Evolutionary conservation across 2,113 vertebrate species (phyloP).

Genomic region (Aepyceros melampus): DNA sequence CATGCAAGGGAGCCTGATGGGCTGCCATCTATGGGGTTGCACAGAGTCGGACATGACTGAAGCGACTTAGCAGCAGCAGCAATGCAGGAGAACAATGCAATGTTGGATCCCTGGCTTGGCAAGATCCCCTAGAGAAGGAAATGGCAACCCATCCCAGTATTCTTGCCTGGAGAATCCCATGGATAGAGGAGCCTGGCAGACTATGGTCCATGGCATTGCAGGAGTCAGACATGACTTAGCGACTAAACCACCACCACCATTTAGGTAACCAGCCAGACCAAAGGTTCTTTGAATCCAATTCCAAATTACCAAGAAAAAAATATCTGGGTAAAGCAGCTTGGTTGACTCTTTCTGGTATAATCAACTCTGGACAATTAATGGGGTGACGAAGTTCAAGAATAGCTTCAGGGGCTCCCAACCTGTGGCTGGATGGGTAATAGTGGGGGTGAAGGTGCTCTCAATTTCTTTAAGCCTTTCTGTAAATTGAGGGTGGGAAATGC

Average conservation of each 20-base stretch:
- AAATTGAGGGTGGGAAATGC: not conserved
- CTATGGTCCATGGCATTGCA: not conserved
- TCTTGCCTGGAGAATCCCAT: not conserved
- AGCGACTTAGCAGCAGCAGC: too few species aligned
- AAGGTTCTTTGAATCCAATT: not conserved
- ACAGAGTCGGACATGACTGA: too few species aligned
- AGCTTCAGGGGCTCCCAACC: not conserved
- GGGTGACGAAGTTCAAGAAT: not conserved
- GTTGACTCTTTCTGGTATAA: not conserved
- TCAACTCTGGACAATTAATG: not conserved
- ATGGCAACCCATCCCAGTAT: not conserved
- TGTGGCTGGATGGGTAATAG: too few species aligned
- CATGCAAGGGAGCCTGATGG: too few species aligned
- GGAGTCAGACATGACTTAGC: accelerated
- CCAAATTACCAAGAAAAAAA: not conserved
- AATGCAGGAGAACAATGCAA: not conserved
- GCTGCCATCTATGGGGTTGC: too few species aligned
- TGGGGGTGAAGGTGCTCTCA: accelerated
- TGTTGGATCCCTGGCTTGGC: not conserved
- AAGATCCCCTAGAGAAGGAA: not conserved
- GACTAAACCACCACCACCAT: not conserved
- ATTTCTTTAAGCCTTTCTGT: not conserved
- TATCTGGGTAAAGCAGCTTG: not conserved
- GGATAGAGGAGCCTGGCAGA: not conserved
- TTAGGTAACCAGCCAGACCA: not conserved